These are phyloP conservation scores for Lepidocyrtoides sp. DNA, from an alignment of 2,888 invertebrate species.

Conservation along the genomic window DNA sequence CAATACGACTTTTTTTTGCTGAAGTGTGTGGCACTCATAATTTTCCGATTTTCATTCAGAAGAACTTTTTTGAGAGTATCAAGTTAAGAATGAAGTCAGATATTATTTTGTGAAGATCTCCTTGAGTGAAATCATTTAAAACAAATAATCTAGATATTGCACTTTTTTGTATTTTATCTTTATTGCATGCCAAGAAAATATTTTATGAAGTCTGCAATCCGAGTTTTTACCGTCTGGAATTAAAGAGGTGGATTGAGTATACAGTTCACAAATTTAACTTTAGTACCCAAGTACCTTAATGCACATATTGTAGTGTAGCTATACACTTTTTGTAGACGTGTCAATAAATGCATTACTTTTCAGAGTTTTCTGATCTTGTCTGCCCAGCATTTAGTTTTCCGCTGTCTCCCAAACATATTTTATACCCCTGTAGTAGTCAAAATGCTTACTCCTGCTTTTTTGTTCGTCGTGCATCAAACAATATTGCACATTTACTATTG, in stretches of 20 bases:
- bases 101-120: too few relatives aligned
- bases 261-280: too few relatives aligned
- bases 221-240: too few relatives aligned
- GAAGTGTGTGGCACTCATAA: too few relatives aligned
- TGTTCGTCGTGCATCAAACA: conserved; percentile 51
- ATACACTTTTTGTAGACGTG: conserved; percentile 11
- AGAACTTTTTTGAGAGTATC: too few relatives aligned
- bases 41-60: too few relatives aligned
- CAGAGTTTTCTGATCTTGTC: conserved; percentile 63
- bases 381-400: neutral
- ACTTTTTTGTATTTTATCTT: conserved; percentile 42
- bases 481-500: conserved; percentile 56
- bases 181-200: conserved; percentile 38
- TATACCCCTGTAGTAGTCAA: conserved; percentile 23
- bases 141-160: conserved; percentile 44
- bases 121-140: conserved; percentile 51
- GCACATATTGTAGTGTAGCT: neutral
- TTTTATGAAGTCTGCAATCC: conserved; percentile 74
- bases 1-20: too few relatives aligned
- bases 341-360: conserved; percentile 77
- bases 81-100: too few relatives aligned
- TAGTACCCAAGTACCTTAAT: too few relatives aligned
- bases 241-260: too few relatives aligned
- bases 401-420: conserved; percentile 29
- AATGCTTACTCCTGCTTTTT: neutral